A percentile compares a stretch with the other conserved stretches of the same genome.
Conservation (phyloP, 2,888 invertebrate species). For the Pheosia gnoma region DNA sequence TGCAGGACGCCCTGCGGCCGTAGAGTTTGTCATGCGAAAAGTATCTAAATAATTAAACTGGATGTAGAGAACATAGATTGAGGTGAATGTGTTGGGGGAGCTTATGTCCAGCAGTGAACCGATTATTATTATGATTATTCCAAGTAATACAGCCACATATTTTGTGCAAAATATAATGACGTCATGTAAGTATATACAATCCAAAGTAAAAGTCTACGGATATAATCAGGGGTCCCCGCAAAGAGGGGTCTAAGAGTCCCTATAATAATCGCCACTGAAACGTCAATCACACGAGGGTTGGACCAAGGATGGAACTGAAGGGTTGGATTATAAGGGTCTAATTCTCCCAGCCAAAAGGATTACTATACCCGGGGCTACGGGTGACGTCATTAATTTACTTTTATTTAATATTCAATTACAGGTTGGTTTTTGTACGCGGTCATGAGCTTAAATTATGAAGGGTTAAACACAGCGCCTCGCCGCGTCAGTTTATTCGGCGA, state of each 20-base stretch:
- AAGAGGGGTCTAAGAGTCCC: constrained; percentile 51
- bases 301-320: constrained; percentile 70
- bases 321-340: constrained; percentile 81
- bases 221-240: constrained; percentile 55
- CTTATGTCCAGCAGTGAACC: too few relatives aligned
- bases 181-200: background rate
- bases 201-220: constrained; percentile 45
- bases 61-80: too few relatives aligned
- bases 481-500: constrained; percentile 15
- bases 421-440: constrained; percentile 50
- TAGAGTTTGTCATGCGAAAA: too few relatives aligned
- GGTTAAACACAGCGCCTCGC: constrained; percentile 30
- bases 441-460: constrained; percentile 35
- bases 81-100: too few relatives aligned
- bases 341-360: constrained; percentile 68
- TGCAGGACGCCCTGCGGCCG: too few relatives aligned
- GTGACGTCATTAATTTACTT: constrained; percentile 69
- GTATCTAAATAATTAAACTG: too few relatives aligned
- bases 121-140: too few relatives aligned
- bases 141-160: background rate
- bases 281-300: constrained; percentile 76
- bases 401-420: constrained; percentile 66
- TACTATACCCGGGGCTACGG: constrained; percentile 72
- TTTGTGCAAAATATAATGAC: background rate
- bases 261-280: constrained; percentile 67